Conservation (phyloP, 2,888 invertebrate genomes). For the Cheilosia soror region DNA sequence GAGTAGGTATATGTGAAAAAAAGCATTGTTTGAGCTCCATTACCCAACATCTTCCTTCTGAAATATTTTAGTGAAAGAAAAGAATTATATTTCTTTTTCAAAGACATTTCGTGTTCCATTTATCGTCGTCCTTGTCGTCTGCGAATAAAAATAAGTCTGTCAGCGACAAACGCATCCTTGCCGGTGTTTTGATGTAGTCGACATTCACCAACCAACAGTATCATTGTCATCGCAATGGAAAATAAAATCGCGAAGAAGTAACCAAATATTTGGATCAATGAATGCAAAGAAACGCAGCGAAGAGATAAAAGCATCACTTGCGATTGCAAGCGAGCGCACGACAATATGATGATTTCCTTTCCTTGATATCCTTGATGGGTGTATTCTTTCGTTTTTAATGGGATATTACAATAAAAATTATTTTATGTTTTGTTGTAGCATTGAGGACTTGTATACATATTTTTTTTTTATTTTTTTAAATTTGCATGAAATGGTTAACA, state of each 20-base stretch:
- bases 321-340: conserved; percentile 7
- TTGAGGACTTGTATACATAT: conserved; percentile 55
- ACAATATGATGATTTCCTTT: conserved; percentile 23
- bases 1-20: too few species aligned
- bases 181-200: conserved; percentile 22
- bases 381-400: conserved; percentile 49
- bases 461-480: conserved; percentile 36
- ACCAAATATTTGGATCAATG: conserved; percentile 56
- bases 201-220: conserved; percentile 24
- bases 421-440: conserved; percentile 37
- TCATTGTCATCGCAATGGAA: conserved; percentile 32
- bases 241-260: conserved; percentile 21
- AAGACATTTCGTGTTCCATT: conserved; percentile 13
- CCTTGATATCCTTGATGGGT: conserved; percentile 49
- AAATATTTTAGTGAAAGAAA: conserved; percentile 4
- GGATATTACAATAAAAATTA: conserved; percentile 57
- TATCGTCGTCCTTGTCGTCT: conserved; percentile 57
- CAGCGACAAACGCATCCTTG: conserved; percentile 41
- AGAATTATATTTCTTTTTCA: neutral
- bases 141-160: conserved; percentile 20
- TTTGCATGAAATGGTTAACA: conserved; percentile 31
- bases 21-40: neutral
- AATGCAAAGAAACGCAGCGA: conserved; percentile 43
- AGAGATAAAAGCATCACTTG: conserved; percentile 14
- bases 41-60: neutral